Conservation (phyloP, 2,797 vertebrate genomes). For the Dipus sagitta region DNA sequence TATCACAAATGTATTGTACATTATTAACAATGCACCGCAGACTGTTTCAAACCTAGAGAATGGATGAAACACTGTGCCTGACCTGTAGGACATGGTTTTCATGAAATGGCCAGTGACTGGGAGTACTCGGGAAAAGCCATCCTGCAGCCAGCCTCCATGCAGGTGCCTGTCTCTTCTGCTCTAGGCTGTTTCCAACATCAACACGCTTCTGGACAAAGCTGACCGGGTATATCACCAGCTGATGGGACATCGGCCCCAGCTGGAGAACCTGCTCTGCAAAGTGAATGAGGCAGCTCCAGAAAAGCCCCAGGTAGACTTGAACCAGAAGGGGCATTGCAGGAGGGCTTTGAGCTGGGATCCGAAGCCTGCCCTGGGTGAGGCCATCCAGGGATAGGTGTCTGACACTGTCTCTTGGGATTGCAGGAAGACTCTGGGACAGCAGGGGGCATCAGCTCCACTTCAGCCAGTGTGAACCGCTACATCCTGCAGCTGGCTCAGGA, state of each 20-base stretch:
- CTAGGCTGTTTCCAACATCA: slow-evolving; percentile 99
- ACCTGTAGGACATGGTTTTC: not conserved
- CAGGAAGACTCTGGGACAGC: slow-evolving; percentile 95
- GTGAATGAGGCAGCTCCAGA: slow-evolving; percentile 99
- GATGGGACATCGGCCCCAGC: slow-evolving; percentile 98
- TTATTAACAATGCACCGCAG: not conserved
- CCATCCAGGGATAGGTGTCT: not conserved
- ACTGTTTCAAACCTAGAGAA: too few species aligned
- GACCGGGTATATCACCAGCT: slow-evolving; percentile 99
- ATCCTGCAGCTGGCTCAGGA: slow-evolving; percentile 99
- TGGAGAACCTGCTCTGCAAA: slow-evolving; percentile 97
- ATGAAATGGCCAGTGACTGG: not conserved
- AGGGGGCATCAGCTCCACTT: slow-evolving; percentile 95
- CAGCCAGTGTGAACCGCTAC: slow-evolving; percentile 97
- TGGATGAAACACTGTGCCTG: not conserved
- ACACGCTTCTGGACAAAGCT: slow-evolving; percentile 98
- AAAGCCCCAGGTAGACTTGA: slow-evolving; percentile 94
- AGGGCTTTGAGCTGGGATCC: not conserved
- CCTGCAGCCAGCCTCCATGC: not conserved
- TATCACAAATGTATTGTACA: fast-evolving
- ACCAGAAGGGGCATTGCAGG: not conserved
- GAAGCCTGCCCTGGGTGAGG: not conserved
- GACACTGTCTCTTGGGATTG: not conserved
- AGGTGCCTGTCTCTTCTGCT: not conserved
- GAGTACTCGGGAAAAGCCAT: not conserved